phyloP scores from a whole-genome alignment of 37 sponge, comb jelly and placozoan species.

The Beroe ovata region DNA sequence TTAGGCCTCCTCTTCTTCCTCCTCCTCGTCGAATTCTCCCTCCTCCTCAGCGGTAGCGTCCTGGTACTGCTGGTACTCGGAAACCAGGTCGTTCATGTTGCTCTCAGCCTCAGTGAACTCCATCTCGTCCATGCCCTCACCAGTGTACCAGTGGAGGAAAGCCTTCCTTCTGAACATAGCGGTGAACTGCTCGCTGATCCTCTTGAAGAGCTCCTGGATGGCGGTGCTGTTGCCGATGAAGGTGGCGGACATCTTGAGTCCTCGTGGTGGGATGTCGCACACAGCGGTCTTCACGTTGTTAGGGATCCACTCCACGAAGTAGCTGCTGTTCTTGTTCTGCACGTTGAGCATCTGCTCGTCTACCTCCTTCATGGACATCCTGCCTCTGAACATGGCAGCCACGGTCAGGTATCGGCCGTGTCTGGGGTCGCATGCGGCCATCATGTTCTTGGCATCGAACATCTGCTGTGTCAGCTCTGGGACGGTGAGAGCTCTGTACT shows the following conservation, averaged over 20 bases:
- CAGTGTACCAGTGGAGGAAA: constrained; percentile 99
- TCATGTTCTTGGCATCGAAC: constrained; percentile 99
- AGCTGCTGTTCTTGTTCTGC: constrained; percentile 69
- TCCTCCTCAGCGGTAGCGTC: constrained; percentile 99
- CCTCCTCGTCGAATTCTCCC: constrained; percentile 96
- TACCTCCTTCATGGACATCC: constrained; percentile 99
- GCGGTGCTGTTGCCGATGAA: constrained; percentile 99
- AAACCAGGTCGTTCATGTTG: constrained; percentile 99
- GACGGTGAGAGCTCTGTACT: constrained; percentile 96
- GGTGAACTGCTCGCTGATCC: constrained; percentile 99
- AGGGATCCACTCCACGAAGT: constrained; percentile 68
- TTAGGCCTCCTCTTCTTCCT: constrained; percentile 81
- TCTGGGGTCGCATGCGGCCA: constrained; percentile 99
- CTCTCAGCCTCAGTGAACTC: constrained; percentile 86
- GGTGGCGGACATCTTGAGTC: constrained; percentile 98
- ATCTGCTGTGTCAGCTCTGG: constrained; percentile 99
- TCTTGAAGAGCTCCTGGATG: constrained; percentile 99
- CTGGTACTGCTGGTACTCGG: constrained; percentile 99
- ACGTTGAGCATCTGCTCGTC: constrained; percentile 93
- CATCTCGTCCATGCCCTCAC: constrained; percentile 88
- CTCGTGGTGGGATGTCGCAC: constrained; percentile 73
- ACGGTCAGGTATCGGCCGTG: constrained; percentile 99
- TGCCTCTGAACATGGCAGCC: constrained; percentile 99
- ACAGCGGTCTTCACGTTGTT: constrained; percentile 68
- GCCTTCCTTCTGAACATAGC: constrained; percentile 99